Conservation (phyloP, 2,888 invertebrate genomes). For the Cryptus armator region DNA sequence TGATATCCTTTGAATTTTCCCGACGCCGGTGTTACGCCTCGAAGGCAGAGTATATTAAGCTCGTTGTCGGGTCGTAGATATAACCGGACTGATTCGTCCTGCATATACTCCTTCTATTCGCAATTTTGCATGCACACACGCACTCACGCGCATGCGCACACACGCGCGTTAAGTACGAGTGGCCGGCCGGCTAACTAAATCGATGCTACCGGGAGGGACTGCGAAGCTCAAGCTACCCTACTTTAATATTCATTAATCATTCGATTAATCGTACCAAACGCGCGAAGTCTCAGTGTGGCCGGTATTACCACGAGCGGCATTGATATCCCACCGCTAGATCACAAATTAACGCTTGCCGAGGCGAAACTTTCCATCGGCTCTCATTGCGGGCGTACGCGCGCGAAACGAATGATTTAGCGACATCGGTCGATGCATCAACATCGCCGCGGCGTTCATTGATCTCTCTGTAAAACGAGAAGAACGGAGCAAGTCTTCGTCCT, state of each 20-base stretch:
- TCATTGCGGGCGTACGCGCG: conserved; percentile 55
- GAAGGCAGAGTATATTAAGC: conserved; percentile 54
- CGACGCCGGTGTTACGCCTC: conserved; percentile 41
- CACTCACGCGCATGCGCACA: background rate
- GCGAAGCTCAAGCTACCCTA: conserved; percentile 51
- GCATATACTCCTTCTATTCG: conserved; percentile 8
- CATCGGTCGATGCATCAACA: conserved; percentile 71
- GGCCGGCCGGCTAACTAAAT: conserved; percentile 7
- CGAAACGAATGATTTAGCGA: conserved; percentile 73
- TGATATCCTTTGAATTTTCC: conserved; percentile 61
- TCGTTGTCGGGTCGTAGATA: conserved; percentile 39
- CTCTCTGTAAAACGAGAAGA: conserved; percentile 57
- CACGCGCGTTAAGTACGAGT: background rate
- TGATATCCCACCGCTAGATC: conserved; percentile 31
- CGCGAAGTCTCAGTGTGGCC: conserved; percentile 30
- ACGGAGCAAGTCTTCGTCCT: conserved; percentile 32
- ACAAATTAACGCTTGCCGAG: conserved; percentile 54
- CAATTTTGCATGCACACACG: background rate
- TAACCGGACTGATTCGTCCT: conserved; percentile 45
- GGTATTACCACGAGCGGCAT: conserved; percentile 19
- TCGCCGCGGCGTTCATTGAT: conserved; percentile 73
- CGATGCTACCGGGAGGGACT: conserved; percentile 17
- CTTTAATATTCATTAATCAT: conserved; percentile 66
- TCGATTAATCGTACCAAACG: conserved; percentile 53
- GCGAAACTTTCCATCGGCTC: conserved; percentile 60